Evolutionary conservation across 2,888 invertebrate genomes (phyloP).

Genomic region (Pocota personata): DNA sequence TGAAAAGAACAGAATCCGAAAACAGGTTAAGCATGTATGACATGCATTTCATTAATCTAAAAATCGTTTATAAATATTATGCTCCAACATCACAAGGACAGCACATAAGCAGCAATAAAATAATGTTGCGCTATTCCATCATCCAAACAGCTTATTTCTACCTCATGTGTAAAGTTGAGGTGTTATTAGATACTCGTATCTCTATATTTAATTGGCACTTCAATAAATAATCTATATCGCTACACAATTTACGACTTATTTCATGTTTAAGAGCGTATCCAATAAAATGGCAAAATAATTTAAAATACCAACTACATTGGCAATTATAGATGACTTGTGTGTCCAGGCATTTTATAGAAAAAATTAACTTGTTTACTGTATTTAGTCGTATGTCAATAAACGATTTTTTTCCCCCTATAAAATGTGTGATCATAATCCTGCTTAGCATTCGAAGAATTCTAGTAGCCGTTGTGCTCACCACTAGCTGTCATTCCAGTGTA

Average conservation of each 20-base stretch:
- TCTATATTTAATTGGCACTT: constrained; percentile 34
- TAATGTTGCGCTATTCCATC: constrained; percentile 24
- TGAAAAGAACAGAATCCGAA: constrained; percentile 17
- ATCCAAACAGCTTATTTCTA: constrained; percentile 13
- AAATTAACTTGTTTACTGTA: constrained; percentile 20
- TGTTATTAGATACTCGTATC: constrained; percentile 24
- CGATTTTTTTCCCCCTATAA: constrained; percentile 1
- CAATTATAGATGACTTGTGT: neutral
- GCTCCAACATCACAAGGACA: neutral
- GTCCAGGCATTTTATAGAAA: neutral
- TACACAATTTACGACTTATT: constrained; percentile 18
- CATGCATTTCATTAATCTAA: neutral
- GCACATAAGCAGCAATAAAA: constrained; percentile 16
- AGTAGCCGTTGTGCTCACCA: neutral
- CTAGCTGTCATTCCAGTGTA: neutral
- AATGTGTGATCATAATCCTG: constrained; percentile 21
- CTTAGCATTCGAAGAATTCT: constrained; percentile 9
- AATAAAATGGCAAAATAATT: neutral
- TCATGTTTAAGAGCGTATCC: neutral
- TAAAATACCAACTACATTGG: neutral
- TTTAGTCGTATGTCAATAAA: constrained; percentile 7
- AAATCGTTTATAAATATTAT: neutral
- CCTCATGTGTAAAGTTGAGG: neutral
- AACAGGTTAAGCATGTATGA: constrained; percentile 20
- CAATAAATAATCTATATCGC: neutral